Evolutionary conservation across 2,888 invertebrate genomes (phyloP).

Genomic region (Automeris io): DNA sequence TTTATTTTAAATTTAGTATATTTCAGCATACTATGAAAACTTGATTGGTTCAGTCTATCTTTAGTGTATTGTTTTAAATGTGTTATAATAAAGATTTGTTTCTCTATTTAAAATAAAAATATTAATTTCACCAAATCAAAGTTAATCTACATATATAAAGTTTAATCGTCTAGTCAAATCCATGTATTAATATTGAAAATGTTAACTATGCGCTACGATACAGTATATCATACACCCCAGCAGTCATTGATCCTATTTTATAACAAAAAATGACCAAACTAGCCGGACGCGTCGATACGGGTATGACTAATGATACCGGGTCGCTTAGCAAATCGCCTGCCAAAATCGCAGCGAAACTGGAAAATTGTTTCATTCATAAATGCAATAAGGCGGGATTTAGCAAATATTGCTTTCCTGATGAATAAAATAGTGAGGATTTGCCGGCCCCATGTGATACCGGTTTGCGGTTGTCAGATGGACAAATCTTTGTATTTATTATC

Average conservation of each 20-base stretch:
- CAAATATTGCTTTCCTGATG: constrained; percentile 51
- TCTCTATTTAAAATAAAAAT: too few species aligned
- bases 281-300: constrained; percentile 55
- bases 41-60: too few species aligned
- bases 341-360: constrained; percentile 63
- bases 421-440: constrained; percentile 58
- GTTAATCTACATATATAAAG: too few species aligned
- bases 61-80: too few species aligned
- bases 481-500: constrained; percentile 41
- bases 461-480: constrained; percentile 33
- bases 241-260: constrained; percentile 41
- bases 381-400: constrained; percentile 58
- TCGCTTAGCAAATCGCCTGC: constrained; percentile 67
- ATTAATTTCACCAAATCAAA: too few species aligned
- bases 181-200: too few species aligned
- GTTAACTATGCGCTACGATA: too few species aligned
- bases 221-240: constrained; percentile 37
- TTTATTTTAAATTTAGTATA: too few species aligned
- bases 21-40: too few species aligned
- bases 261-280: constrained; percentile 68
- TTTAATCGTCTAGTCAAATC: too few species aligned
- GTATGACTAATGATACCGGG: constrained; percentile 64
- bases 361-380: constrained; percentile 74
- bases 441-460: constrained; percentile 43
- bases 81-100: too few species aligned